These are phyloP conservation scores for Pocillopora damicornis DNA, from an alignment of 64 coral and sea anemone genomes.

Conservation along the genomic window DNA sequence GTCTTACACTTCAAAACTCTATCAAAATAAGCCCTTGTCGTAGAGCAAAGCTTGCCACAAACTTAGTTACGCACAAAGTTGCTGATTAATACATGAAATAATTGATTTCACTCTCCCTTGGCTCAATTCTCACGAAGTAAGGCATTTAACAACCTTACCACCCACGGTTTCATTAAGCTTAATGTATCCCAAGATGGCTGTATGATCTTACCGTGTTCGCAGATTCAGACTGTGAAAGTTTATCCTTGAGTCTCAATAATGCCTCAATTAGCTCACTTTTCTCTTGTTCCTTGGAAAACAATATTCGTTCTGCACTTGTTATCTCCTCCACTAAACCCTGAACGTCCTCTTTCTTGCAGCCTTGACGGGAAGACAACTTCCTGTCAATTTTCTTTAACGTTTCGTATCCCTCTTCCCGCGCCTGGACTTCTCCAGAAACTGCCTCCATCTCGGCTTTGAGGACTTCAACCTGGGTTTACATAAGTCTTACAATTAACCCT, in stretches of 20 bases:
- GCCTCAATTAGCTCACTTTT: slow-evolving; percentile 52
- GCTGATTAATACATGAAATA: too few species aligned
- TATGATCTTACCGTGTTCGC: background rate
- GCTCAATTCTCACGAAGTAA: background rate
- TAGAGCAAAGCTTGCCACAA: too few species aligned
- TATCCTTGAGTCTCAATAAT: slow-evolving; percentile 37
- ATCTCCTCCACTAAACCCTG: slow-evolving; percentile 54
- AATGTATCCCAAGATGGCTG: background rate
- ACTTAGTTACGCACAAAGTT: too few species aligned
- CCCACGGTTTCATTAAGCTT: background rate
- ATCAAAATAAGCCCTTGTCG: too few species aligned
- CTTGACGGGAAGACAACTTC: slow-evolving; percentile 51
- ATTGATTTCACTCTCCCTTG: too few species aligned
- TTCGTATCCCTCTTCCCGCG: slow-evolving; percentile 63
- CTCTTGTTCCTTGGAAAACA: slow-evolving; percentile 68
- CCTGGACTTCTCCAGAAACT: slow-evolving; percentile 72
- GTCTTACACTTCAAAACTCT: too few species aligned
- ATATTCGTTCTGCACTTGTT: slow-evolving; percentile 34
- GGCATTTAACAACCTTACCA: background rate
- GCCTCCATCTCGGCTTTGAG: slow-evolving; percentile 75
- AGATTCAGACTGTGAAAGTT: background rate
- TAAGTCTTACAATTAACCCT: too few species aligned
- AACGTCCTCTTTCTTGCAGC: slow-evolving; percentile 49
- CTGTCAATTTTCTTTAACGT: slow-evolving; percentile 62
- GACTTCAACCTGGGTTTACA: slow-evolving; percentile 52